phyloP scores from a whole-genome alignment of 2,797 vertebrate genomes.

The Periophthalmus magnuspinnatus region DNA sequence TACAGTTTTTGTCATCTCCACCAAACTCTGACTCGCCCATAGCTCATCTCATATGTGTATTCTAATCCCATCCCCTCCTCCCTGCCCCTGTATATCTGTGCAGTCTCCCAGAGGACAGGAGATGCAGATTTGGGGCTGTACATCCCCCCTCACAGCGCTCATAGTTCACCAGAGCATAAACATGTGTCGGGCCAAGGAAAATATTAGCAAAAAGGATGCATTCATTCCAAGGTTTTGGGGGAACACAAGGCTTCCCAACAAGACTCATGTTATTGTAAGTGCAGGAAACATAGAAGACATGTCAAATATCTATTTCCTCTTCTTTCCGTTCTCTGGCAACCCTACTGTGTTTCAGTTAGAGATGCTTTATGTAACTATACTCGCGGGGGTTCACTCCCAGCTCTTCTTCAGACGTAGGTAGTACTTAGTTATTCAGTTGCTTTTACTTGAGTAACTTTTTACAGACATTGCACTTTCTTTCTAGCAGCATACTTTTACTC shows the following conservation, averaged over 20 bases:
- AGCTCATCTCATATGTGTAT: conserved; percentile 6
- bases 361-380: too few species aligned
- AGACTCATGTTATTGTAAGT: conserved; percentile 39
- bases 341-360: neutral
- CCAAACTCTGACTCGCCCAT: conserved; percentile 14
- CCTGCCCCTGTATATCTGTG: conserved; percentile 31
- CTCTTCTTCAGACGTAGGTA: too few species aligned
- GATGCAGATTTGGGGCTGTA: conserved; percentile 52
- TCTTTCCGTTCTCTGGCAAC: neutral
- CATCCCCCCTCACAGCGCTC: conserved; percentile 51
- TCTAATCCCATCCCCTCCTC: conserved; percentile 9
- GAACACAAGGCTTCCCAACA: conserved; percentile 37
- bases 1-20: conserved; percentile 10
- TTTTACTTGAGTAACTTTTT: too few species aligned
- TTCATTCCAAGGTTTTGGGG: conserved; percentile 44
- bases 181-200: conserved; percentile 64
- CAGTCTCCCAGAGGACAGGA: conserved; percentile 53
- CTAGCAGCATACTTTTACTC: too few species aligned
- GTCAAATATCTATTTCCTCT: neutral
- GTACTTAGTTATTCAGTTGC: too few species aligned
- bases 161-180: conserved; percentile 63
- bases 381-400: too few species aligned
- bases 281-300: neutral
- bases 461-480: too few species aligned
- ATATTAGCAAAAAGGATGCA: conserved; percentile 61